Evolutionary conservation across 1,140 invertebrate genomes (phyloP).

Genomic region (Drosophila repletoides): DNA sequence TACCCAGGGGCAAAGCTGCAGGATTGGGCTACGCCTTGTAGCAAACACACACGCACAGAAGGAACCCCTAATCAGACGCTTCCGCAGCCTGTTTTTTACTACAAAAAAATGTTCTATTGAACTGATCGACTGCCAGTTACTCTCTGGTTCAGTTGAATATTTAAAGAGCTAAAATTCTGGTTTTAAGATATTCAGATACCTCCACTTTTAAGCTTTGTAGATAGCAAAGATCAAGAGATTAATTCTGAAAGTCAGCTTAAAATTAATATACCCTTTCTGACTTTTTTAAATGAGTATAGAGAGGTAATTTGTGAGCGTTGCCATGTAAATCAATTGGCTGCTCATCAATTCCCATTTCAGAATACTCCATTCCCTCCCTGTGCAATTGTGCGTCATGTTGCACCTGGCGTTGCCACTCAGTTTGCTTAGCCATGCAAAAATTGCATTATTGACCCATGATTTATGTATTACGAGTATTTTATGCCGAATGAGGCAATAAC

Average conservation of each 20-base stretch:
- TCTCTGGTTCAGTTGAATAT: too few relatives aligned
- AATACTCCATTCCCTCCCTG: too few relatives aligned
- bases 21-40: constrained; percentile 42
- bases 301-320: constrained; percentile 53
- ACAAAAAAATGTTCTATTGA: too few relatives aligned
- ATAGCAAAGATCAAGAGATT: too few relatives aligned
- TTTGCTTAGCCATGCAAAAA: constrained; percentile 49
- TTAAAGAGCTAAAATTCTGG: too few relatives aligned
- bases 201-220: too few relatives aligned
- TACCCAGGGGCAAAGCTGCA: constrained; percentile 8
- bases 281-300: too few relatives aligned
- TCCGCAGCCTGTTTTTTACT: too few relatives aligned
- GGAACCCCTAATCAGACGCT: constrained; percentile 59
- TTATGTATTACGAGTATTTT: too few relatives aligned
- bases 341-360: too few relatives aligned
- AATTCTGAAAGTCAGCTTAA: too few relatives aligned
- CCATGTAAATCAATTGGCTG: constrained; percentile 71
- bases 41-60: constrained; percentile 18
- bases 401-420: constrained; percentile 50
- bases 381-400: constrained; percentile 23
- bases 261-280: neutral
- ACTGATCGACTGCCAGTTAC: constrained; percentile 6
- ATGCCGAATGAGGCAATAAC: neutral
- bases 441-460: constrained; percentile 23
- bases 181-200: too few relatives aligned